Evolutionary conservation across 2,888 invertebrate species (phyloP).

Genomic region (Acleris laterana): DNA sequence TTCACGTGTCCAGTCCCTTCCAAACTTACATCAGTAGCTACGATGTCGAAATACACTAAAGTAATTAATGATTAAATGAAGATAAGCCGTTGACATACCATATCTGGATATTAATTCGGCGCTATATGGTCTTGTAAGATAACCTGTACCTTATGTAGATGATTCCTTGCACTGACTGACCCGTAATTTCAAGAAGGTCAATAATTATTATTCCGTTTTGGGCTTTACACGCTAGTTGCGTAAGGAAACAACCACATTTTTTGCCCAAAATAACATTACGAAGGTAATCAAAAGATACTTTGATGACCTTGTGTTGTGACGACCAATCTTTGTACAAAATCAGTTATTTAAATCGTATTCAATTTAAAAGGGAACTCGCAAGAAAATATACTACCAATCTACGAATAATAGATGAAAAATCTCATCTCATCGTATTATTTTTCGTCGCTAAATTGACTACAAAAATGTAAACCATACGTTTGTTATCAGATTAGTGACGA

Average conservation of each 20-base stretch:
- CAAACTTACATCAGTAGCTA: no score
- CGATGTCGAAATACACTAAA: not conserved
- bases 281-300: slow-evolving; percentile 10
- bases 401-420: slow-evolving; percentile 7
- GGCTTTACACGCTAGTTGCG: not conserved
- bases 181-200: not conserved
- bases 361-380: not conserved
- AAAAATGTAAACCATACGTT: no score
- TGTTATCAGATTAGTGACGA: no score
- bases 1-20: no score
- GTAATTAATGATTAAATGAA: not conserved
- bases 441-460: not conserved
- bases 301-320: not conserved
- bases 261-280: not conserved
- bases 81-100: no score
- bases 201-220: slow-evolving; percentile 6
- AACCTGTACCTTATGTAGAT: not conserved
- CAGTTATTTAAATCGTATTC: not conserved
- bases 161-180: not conserved
- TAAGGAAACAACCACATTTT: slow-evolving; percentile 6
- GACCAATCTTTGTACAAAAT: not conserved
- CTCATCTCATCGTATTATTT: not conserved
- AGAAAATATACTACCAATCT: not conserved
- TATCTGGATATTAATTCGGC: not conserved
- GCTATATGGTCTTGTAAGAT: not conserved